Evolutionary conservation across 2,113 vertebrate genomes (phyloP).

Genomic region (Brachypodius melanocephalos): DNA sequence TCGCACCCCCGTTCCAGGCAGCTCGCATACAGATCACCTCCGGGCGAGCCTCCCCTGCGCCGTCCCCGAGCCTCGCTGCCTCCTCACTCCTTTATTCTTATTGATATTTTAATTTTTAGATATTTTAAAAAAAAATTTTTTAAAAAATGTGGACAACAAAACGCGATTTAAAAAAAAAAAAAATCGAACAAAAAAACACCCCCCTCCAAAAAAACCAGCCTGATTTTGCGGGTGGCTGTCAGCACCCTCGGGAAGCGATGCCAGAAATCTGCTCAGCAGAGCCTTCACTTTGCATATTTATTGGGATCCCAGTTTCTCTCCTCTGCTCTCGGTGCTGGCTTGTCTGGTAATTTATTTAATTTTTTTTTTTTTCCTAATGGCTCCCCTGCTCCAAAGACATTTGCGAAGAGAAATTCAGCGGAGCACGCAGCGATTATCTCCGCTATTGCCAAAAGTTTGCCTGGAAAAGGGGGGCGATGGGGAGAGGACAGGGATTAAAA

Average conservation of each 20-base stretch:
- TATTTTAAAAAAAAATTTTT: neutral
- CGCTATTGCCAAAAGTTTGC: slow-evolving; percentile 83
- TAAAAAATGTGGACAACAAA: neutral
- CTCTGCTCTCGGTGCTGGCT: slow-evolving; percentile 44
- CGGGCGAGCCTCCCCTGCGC: slow-evolving; percentile 37
- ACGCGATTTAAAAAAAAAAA: neutral
- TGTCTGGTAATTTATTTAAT: slow-evolving; percentile 28
- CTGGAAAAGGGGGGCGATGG: slow-evolving; percentile 56
- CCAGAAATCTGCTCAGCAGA: slow-evolving; percentile 73
- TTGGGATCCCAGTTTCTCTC: slow-evolving; percentile 70
- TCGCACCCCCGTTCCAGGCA: slow-evolving; percentile 76
- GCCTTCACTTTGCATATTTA: slow-evolving; percentile 84
- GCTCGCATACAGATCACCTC: slow-evolving; percentile 79
- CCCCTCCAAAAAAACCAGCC: neutral
- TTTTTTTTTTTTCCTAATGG: slow-evolving; percentile 51
- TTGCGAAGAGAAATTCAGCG: slow-evolving; percentile 52
- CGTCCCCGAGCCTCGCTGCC: slow-evolving; percentile 5
- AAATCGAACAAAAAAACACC: neutral
- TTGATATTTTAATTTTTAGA: neutral
- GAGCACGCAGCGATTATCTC: slow-evolving; percentile 62
- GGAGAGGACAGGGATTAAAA: slow-evolving; percentile 15
- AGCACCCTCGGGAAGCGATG: slow-evolving; percentile 76
- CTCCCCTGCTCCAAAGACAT: slow-evolving; percentile 61
- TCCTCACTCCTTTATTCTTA: slow-evolving; percentile 29
- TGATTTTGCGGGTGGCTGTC: slow-evolving; percentile 56